Evolutionary conservation across 2,888 invertebrate genomes (phyloP), one percentile per base, ranked within the genome.

Genomic region (Mimas tiliae): DNA sequence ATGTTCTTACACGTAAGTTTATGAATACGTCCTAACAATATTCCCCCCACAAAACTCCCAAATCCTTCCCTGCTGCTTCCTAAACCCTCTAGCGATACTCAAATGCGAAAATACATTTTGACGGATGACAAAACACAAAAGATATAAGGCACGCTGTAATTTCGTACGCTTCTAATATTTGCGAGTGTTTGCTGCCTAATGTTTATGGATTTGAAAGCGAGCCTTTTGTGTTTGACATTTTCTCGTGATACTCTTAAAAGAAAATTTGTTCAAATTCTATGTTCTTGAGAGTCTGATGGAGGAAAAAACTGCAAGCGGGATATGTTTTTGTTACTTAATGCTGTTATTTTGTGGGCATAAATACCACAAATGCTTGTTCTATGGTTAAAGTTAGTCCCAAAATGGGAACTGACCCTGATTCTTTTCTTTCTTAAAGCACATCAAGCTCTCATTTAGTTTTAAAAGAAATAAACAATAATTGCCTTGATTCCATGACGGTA

Each of bases 111-210:
- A 90, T 89, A 90, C 88, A 90, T 93, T 88, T 90, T 89, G 89
- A 87, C 86, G 91, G 89, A 90, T 91, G 92, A 88, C 89, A 84
- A 82, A 85, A 90, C 87, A 87, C 84, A 87, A 91, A 89, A 88
- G 89, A 84, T 81, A 81, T 78, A 79, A 76, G 72, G 80, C 74
- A 72, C 74, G 74, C 74, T 78, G 81, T 84, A 85, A 87, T 90
- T 89, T 90, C 88, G 84, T 82, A 86, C 86, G 81, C 83, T 86
- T 89, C 92, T 91, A 89, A 91, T 90, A 88, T 89, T 85, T 80
- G 79, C 80, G 83, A 89, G 89, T 88, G 88, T 85, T 85, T 82
- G 75, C 74, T 69, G 50, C 55, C 42, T 63, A 63, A 63, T 63
- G 62, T 48, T 48, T 48, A 63, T 45, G 62, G 62, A 63, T 63